Evolutionary conservation across 2,113 vertebrate species (phyloP).

Genomic region (Chaetorhynchus papuensis): DNA sequence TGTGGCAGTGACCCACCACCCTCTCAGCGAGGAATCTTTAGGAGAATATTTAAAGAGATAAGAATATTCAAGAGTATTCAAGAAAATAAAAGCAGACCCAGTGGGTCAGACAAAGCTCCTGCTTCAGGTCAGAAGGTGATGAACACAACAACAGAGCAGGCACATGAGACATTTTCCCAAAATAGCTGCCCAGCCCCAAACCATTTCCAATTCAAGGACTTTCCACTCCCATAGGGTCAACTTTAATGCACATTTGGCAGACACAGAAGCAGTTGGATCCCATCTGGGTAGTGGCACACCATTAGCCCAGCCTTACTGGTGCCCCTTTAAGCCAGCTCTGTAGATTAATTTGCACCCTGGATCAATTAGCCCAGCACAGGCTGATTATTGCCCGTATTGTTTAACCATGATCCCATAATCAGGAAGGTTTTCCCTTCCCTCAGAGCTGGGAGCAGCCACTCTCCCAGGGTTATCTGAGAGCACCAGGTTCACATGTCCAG

Average conservation of each 20-base stretch:
- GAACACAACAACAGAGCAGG: not conserved
- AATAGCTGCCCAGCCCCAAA: not conserved
- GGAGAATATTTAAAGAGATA: not conserved
- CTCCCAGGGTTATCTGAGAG: not conserved
- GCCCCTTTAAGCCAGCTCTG: not conserved
- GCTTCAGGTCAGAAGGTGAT: not conserved
- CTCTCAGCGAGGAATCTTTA: not conserved
- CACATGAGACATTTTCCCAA: not conserved
- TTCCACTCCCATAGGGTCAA: not conserved
- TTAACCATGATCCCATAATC: not conserved
- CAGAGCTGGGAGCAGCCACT: not conserved
- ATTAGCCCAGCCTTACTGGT: not conserved
- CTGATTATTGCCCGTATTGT: not conserved
- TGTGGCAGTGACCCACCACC: not conserved
- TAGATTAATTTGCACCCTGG: not conserved
- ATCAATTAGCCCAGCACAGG: not conserved
- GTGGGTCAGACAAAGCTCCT: not conserved
- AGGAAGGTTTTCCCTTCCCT: not conserved
- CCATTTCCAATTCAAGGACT: not conserved
- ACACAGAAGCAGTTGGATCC: not conserved
- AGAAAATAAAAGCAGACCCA: not conserved
- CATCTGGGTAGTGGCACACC: not conserved
- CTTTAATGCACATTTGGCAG: not conserved
- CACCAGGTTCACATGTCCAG: not conserved
- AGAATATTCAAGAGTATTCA: not conserved